Evolutionary conservation across 2,113 vertebrate species (phyloP).

Genomic region (Dolichotis patagonum): DNA sequence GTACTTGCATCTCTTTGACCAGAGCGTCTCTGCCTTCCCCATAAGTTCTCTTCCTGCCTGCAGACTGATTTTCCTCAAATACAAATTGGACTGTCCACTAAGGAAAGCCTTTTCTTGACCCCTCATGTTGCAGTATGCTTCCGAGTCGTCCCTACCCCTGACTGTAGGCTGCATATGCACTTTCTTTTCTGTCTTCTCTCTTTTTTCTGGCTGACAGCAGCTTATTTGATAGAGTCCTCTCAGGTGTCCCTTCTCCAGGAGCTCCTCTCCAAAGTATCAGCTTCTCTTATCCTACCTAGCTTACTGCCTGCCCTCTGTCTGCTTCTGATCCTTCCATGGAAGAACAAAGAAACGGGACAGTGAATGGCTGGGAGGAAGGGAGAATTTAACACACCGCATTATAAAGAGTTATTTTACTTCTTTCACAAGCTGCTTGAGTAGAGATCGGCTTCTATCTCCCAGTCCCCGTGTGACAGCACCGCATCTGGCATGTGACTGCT

Average conservation of each 20-base stretch:
- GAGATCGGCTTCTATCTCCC: neutral
- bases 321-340: neutral
- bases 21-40: neutral
- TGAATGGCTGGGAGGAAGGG: neutral
- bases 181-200: neutral
- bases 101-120: neutral
- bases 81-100: neutral
- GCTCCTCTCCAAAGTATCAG: accelerated
- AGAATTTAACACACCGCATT: neutral
- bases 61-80: neutral
- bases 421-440: neutral
- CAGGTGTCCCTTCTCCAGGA: neutral
- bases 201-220: neutral
- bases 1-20: neutral
- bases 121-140: neutral
- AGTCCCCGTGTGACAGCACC: neutral
- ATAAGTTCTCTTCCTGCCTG: neutral
- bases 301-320: neutral
- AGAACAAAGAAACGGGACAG: neutral
- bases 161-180: neutral
- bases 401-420: neutral
- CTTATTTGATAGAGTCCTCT: neutral
- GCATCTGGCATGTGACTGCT: neutral
- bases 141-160: neutral
- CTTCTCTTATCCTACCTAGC: neutral